Base-by-base conservation (phyloP, 2,888 invertebrate genomes). In the Drosophila recens region DNA sequence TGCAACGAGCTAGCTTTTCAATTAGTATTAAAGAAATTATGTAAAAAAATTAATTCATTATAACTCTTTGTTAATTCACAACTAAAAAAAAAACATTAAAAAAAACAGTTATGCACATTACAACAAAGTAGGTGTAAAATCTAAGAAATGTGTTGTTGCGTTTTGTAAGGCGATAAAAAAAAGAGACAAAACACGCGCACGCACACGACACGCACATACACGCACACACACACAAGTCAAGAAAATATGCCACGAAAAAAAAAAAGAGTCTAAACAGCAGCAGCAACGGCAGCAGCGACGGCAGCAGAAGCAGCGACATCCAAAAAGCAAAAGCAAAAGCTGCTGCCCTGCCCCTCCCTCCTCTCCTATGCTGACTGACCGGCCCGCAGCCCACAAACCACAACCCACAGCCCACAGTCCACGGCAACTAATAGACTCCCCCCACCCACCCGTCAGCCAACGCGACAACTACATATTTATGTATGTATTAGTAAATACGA, bases 211-310 rank as follows among this genome's bases (percentile, higher is more conserved):
- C 53, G 38, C 61, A 58, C 54, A 61, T 40, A 53, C 42, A 49
- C 33, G 40, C 33, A 17, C 54, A 27, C 33, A 17, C 54, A 27
- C 34, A 13, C 38, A 57, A 48, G 53, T 34, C 45, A 58, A 63
- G 20, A 70, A 83, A 82, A 87, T 82, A 76, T 82, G 85, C 82
- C 82, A 82, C 82, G 87, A 82, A 86, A 85, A 85, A n/a, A 68
- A 66, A 38, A 53, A 33, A 58, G 65, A 15, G 36, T 51, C 34
- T 51, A 13, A 49, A 33, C 48, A 48, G 49, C 33, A 33, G 57
- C 79, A 51, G 49, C 45, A 17, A n/a, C 27, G 8, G 6, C 23
- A 4, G 2, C 42, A 15, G 49, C 59, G 69, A 36, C 45, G 48
- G 63, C 79, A 54, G 53, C 45, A 30, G 15, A 9, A 61, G 67